phyloP scores from a whole-genome alignment of 2,113 vertebrate genomes.

The Gnathonemus longibarbis region DNA sequence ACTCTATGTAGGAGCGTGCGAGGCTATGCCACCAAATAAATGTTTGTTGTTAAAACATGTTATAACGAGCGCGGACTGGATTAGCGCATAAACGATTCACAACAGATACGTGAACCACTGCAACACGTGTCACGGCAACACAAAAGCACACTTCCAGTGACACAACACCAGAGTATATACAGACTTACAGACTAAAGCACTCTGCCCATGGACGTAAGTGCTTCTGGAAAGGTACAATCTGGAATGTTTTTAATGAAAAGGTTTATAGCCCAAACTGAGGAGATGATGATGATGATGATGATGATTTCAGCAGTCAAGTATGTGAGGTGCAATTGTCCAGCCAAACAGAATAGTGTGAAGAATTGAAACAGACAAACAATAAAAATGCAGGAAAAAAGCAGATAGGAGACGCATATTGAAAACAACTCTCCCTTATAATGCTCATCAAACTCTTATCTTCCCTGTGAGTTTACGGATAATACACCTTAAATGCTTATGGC shows the following conservation, averaged over 20 bases:
- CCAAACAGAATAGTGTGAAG: neutral
- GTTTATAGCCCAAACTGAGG: neutral
- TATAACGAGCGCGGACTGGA: neutral
- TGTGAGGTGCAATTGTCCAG: neutral
- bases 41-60: neutral
- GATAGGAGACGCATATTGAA: neutral
- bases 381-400: neutral
- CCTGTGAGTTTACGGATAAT: neutral
- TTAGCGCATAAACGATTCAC: neutral
- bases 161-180: neutral
- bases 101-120: neutral
- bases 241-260: neutral
- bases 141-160: neutral
- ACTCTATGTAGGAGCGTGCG: neutral
- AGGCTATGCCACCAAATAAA: neutral
- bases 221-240: neutral
- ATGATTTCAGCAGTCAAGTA: neutral
- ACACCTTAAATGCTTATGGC: neutral
- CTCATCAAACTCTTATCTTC: neutral
- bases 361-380: neutral
- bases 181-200: neutral
- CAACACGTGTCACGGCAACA: neutral
- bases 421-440: neutral
- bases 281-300: neutral
- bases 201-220: neutral